Base-by-base conservation (phyloP, 1,140 invertebrate genomes). In the Odontomachus brunneus region DNA sequence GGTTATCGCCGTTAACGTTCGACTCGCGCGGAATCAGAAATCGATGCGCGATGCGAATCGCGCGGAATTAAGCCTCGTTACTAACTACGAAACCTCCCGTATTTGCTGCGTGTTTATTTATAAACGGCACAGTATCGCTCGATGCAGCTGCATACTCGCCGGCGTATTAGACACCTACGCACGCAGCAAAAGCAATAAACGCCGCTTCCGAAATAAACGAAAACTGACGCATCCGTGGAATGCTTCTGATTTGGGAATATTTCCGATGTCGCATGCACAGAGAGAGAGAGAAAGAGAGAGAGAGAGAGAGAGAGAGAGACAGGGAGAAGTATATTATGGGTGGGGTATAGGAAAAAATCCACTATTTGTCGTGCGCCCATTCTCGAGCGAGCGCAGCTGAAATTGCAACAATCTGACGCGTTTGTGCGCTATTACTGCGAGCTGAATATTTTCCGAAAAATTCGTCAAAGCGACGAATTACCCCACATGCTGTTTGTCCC, bases 231-330 rank as follows among this genome's bases (percentile, higher is more conserved):
- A 83, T 83, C 49, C 60, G 51, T 29, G 57, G 81, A 83, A 83
- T 83, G 81, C 33, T 53, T 76, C 60, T 76, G 81, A 83, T 83
- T 83, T 83, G 55, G 71, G 44, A 83, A 75, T 75, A 83, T 83
- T 83, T 83, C 48, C 81, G 24, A 74, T 74, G 60, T 53, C 22
- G 19, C 19, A n/a, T 33, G 38, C 33, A 57, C 72, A 44, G 7
- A 55, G 38, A 0, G 38, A 4, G 38, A 11, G 38, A 0, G 38
- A 11, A 11, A 11, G 38, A 44, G 9, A 44, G 38, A 44, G 38
- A 44, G 38, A 7, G 38, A 44, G 9, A 11, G 38, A 0, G 38
- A 11, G 9, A 7, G 38, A 44, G 38, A 44, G 38, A 11, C 3
- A 44, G 38, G 0, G 24, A 74, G 57, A 57, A 19, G 48, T 75